Conservation (phyloP, 2,113 vertebrate species). For the Panthera leo region DNA sequence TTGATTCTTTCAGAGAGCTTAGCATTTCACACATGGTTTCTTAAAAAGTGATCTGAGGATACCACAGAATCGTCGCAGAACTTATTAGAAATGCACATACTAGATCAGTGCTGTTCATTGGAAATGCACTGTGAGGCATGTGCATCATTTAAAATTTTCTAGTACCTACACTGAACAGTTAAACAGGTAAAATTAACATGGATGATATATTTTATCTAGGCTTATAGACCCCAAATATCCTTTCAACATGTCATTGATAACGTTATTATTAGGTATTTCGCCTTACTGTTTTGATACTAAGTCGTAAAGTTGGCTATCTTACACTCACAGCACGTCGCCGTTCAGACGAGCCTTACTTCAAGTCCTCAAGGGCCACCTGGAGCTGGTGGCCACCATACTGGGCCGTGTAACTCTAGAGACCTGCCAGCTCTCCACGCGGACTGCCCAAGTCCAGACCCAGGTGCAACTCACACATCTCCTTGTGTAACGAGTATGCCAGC, state of each 20-base stretch:
- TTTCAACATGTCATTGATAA: not conserved
- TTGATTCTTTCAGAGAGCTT: not conserved
- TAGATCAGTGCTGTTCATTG: not conserved
- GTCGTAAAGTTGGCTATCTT: not conserved
- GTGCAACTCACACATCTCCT: not conserved
- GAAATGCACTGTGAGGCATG: not conserved
- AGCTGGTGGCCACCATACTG: not conserved
- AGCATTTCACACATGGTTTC: not conserved
- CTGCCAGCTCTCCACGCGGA: not conserved
- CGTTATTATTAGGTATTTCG: not conserved
- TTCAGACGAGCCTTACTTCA: not conserved
- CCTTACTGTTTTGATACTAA: conserved; percentile 14
- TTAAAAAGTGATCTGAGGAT: not conserved
- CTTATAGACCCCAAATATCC: not conserved
- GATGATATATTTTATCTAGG: not conserved
- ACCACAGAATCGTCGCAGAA: too few species aligned
- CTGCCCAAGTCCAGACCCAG: not conserved
- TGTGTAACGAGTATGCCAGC: not conserved
- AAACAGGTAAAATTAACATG: not conserved
- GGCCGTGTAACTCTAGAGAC: not conserved
- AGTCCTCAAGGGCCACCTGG: not conserved
- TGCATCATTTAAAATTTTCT: not conserved
- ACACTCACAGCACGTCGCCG: not conserved
- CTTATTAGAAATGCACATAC: not conserved
- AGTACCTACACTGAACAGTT: not conserved